phyloP scores from a whole-genome alignment of 1,140 invertebrate genomes.

The Panulirus ornatus region DNA sequence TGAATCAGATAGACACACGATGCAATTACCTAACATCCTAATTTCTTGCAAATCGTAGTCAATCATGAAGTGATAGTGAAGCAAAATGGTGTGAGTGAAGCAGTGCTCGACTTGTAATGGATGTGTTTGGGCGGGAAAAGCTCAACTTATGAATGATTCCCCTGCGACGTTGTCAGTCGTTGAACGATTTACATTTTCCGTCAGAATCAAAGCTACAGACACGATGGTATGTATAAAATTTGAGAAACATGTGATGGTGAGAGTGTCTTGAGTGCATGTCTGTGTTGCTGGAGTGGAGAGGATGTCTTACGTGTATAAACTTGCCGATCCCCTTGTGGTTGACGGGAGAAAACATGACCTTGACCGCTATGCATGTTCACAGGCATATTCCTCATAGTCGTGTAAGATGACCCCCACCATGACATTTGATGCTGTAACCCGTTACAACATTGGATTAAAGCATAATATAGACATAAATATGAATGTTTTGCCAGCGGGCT shows the following conservation, averaged over 20 bases:
- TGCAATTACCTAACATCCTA: background rate
- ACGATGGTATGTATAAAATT: background rate
- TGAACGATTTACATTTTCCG: background rate
- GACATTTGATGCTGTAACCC: too few species aligned
- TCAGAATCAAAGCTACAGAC: background rate
- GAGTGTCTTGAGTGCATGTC: background rate
- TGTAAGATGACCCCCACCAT: too few species aligned
- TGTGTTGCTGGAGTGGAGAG: background rate
- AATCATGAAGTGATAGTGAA: background rate
- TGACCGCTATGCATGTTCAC: background rate
- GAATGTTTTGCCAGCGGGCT: too few species aligned
- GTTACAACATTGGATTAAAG: too few species aligned
- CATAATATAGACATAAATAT: too few species aligned
- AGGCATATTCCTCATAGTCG: too few species aligned
- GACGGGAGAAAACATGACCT: slow-evolving; percentile 5
- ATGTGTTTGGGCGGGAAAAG: slow-evolving; percentile 47
- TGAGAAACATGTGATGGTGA: too few species aligned
- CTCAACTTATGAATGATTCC: slow-evolving; percentile 33
- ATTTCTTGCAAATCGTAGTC: background rate
- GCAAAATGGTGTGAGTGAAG: background rate
- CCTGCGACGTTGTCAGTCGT: background rate
- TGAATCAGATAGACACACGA: background rate
- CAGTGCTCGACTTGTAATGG: slow-evolving; percentile 12
- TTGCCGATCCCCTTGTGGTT: background rate
- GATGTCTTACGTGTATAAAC: background rate